Percentiles rank a stretch among this genome's conserved stretches.
Evolutionary conservation across 2,797 vertebrate genomes (phyloP).

Genomic region (Gorsachius magnificus): DNA sequence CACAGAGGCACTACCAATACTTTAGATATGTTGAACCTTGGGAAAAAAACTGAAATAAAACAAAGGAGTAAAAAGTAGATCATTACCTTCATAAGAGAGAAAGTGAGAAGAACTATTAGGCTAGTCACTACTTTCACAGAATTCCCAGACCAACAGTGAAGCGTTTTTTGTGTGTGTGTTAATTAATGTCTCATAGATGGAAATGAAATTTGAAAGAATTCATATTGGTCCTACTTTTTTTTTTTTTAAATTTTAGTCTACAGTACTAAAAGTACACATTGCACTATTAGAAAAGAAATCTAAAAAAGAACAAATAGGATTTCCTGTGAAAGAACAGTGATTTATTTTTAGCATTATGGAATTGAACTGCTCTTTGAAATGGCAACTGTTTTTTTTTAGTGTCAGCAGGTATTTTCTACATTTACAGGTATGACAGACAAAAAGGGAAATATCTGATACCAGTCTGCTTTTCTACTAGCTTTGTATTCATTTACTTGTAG

Average conservation of each 20-base stretch:
- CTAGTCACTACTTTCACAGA: neutral
- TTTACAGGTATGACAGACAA: neutral
- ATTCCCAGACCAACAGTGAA: neutral
- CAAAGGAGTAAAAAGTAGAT: neutral
- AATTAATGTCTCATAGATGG: neutral
- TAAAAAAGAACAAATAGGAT: neutral
- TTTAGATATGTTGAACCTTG: neutral
- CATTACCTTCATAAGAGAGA: neutral
- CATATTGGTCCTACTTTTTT: neutral
- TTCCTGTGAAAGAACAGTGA: neutral
- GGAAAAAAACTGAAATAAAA: neutral
- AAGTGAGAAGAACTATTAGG: neutral
- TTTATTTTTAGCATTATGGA: neutral
- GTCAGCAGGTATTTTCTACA: neutral
- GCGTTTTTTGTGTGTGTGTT: neutral
- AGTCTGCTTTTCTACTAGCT: neutral
- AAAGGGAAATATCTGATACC: neutral
- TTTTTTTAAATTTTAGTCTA: neutral
- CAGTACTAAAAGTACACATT: neutral
- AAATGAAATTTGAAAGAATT: neutral
- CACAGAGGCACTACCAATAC: neutral
- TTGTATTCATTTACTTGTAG: neutral
- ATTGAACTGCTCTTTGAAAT: neutral
- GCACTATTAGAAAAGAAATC: neutral
- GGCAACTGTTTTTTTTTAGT: neutral